Conservation (phyloP, 2,888 invertebrate genomes). For the Mythimna albipuncta region DNA sequence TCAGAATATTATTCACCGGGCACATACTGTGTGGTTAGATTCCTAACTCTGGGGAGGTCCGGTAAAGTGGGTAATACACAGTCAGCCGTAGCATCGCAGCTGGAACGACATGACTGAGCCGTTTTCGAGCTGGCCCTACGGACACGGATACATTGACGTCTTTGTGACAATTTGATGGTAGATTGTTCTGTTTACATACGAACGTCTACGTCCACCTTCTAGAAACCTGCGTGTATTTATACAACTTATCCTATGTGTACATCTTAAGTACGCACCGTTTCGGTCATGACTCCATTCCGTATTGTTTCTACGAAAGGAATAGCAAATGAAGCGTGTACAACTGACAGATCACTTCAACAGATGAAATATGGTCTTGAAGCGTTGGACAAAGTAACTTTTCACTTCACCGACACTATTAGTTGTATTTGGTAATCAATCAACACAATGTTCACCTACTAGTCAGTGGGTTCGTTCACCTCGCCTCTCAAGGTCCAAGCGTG, state of each 20-base stretch:
- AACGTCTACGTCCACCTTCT: conserved; percentile 71
- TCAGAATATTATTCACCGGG: conserved; percentile 48
- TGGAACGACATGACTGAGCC: conserved; percentile 78
- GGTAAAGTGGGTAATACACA: conserved; percentile 72
- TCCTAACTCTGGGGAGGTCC: conserved; percentile 68
- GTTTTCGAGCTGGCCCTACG: conserved; percentile 71
- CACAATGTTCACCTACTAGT: conserved; percentile 77
- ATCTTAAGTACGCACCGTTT: conserved; percentile 79
- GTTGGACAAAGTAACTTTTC: conserved; percentile 72
- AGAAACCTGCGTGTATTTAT: conserved; percentile 75
- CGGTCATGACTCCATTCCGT: conserved; percentile 74
- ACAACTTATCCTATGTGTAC: conserved; percentile 79
- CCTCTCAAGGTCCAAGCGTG: conserved; percentile 81
- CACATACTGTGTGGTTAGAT: conserved; percentile 46
- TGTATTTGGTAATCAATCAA: conserved; percentile 81
- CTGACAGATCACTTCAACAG: conserved; percentile 59
- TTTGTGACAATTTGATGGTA: conserved; percentile 85
- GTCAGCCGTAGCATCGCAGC: conserved; percentile 68
- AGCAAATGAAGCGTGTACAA: conserved; percentile 67
- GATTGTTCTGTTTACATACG: conserved; percentile 85
- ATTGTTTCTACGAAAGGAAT: conserved; percentile 73
- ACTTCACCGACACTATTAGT: conserved; percentile 71
- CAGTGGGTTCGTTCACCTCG: conserved; percentile 82
- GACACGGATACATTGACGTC: conserved; percentile 76
- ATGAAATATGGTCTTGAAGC: conserved; percentile 69